Evolutionary conservation across 37 sponge, comb jelly and placozoan genomes (phyloP), one percentile per base, ranked within the genome.

Genomic region (Crambe crambe): DNA sequence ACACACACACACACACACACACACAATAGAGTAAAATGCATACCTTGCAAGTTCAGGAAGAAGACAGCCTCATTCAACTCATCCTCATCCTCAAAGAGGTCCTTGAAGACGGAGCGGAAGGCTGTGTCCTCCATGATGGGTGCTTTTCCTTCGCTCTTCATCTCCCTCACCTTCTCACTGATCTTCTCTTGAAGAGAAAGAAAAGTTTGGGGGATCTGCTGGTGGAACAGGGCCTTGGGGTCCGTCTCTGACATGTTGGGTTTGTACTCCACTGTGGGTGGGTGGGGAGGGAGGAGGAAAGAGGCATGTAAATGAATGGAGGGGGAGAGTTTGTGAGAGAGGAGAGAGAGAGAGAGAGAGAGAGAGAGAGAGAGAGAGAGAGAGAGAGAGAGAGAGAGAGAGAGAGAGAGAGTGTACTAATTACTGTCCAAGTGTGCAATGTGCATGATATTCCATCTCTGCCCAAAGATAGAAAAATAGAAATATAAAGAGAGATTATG

Each of bases 21-120:
- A 32, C n/a, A n/a, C n/a, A n/a, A n/a, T n/a, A n/a, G n/a, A n/a
- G n/a, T n/a, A n/a, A n/a, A n/a, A n/a, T n/a, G 63, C 58, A 8
- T 20, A 90, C 91, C 92, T 87, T 92, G 92, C n/a, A 79, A 39
- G 54, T 81, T 75, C 26, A 92, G 92, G 60, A 78, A 92, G 47
- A 75, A 72, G 22, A 92, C 92, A 68, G 92, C 92, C 35, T 92
- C 92, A 41, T 83, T 74, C 84, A 92, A 23, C 36, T 92, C 92
- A 58, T 92, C 92, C 34, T 79, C 75, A 27, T 92, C 92, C 22
- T 92, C 88, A 63, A 87, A 79, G 18, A 84, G 10, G 1, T 70
- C n/a, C 35, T 32, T 58, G 83, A 91, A 91, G 3, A 12, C 9
- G 2, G 56, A 38, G 43, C 77, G 75, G 23, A 65, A 58, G 0